These are phyloP conservation scores for Eupithecia tripunctaria DNA, from an alignment of 2,888 invertebrate genomes.

Conservation along the genomic window DNA sequence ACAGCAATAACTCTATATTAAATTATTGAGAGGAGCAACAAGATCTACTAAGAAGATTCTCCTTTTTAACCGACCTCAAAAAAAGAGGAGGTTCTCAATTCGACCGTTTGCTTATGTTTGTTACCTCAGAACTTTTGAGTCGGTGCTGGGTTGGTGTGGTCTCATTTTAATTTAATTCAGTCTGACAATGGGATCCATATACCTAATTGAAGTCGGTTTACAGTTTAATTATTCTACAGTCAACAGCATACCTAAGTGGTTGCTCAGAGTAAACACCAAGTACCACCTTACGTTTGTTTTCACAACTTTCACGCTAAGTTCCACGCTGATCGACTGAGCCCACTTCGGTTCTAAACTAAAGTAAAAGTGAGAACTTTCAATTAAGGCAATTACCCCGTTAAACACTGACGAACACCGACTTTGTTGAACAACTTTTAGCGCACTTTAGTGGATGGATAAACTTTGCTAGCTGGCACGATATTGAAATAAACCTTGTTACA, in stretches of 20 bases:
- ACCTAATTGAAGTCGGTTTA: no score
- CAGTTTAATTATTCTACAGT: no score
- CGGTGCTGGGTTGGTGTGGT: no score
- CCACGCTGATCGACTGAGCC: slow-evolving; percentile 30
- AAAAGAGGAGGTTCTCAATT: no score
- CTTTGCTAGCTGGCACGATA: not conserved
- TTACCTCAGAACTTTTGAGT: no score
- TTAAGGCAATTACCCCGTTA: slow-evolving; percentile 37
- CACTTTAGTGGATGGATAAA: slow-evolving; percentile 5
- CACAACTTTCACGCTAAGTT: slow-evolving; percentile 18
- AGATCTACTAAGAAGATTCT: not conserved
- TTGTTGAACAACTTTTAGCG: slow-evolving; percentile 23
- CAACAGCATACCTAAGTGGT: no score
- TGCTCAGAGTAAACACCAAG: not conserved
- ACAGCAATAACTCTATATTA: no score
- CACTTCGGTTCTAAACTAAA: slow-evolving; percentile 32
- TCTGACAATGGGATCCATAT: no score
- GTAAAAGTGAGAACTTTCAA: slow-evolving; percentile 40
- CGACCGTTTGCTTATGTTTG: no score
- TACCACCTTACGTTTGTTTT: slow-evolving; percentile 13
- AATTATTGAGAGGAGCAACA: not conserved
- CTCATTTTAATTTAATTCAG: no score
- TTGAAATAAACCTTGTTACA: not conserved
- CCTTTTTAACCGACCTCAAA: no score
- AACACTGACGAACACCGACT: slow-evolving; percentile 28